Evolutionary conservation across 2,888 invertebrate genomes (phyloP).

Genomic region (Cistogaster globosa): DNA sequence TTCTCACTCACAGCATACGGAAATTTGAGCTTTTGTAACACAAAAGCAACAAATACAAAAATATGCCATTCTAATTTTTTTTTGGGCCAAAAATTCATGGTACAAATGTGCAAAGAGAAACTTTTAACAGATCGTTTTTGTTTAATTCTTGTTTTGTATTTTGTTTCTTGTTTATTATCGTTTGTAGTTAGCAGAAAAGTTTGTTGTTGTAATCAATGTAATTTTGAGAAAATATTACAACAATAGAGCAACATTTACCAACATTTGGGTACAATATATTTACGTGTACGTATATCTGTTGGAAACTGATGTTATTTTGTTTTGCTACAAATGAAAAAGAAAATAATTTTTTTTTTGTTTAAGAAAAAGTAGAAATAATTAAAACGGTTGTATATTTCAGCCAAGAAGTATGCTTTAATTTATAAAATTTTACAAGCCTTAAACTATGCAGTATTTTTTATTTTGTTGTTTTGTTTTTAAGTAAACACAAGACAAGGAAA

Average conservation of each 20-base stretch:
- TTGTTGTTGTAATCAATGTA: conserved; percentile 68
- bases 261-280: too few species aligned
- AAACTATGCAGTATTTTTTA: conserved; percentile 48
- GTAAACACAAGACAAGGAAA: background rate
- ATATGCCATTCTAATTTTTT: conserved; percentile 4
- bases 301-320: background rate
- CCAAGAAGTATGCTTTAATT: conserved; percentile 46
- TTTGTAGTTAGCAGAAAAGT: conserved; percentile 50
- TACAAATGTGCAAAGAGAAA: conserved; percentile 53
- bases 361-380: conserved; percentile 52
- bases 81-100: conserved; percentile 9
- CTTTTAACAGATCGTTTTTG: conserved; percentile 56
- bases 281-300: background rate
- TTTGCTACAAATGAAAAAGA: conserved; percentile 14
- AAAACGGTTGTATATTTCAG: conserved; percentile 36
- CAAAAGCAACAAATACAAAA: background rate
- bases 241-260: conserved; percentile 16
- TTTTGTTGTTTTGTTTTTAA: background rate
- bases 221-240: conserved; percentile 58
- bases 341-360: conserved; percentile 1
- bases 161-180: conserved; percentile 10
- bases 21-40: conserved; percentile 43
- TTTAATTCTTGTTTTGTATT: conserved; percentile 4
- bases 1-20: conserved; percentile 2
- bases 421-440: conserved; percentile 3